Base-by-base conservation (phyloP, 2,113 vertebrate species). In the Tiliqua scincoides region DNA sequence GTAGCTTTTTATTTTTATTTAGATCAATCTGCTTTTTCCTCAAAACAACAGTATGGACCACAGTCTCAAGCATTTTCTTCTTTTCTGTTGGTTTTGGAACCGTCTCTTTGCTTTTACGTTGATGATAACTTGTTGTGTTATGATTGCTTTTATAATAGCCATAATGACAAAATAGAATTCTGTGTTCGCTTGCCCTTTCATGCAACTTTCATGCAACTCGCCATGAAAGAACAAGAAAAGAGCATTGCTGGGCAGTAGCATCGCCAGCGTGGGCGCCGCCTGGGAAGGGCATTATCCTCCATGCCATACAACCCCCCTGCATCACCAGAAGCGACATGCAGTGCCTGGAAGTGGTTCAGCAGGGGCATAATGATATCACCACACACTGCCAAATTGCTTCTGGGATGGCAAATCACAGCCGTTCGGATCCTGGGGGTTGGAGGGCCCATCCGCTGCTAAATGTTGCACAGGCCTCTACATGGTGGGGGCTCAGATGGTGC, bases 81-180 rank as follows among this genome's bases (percentile, higher is more conserved):
- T n/a, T 76, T 90, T 82, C 54, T 79, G 4, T 7, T 30, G 27
- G 48, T 78, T 57, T 73, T 83, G 75, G 52, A 85, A 77, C 40
- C 74, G 78, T 8, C 25, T 0, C 48, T 35, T 18, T 10, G 59
- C 59, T 71, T 83, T 72, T 73, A 27, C 79, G 18, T 82, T 61
- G 76, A 82, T 83, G 0, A 0, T 8, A 10, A 30, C 40, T 67
- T 18, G 12, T 1, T 21, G 23, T 11, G 85, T 35, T 37, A 79
- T 1, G 61, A 77, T 43, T 74, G 23, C 37, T 80, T 80, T 25
- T 65, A 18, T 48, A 21, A 32, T 48, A 48, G 15, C 43, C 43
- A 25, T 20, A 76, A 77, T 37, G 57, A 35, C n/a, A 78, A n/a
- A 32, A 78, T 52, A n/a, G 40, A 48, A n/a, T 17, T 57, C 73